Percentiles rank a stretch among this genome's conserved stretches.
phyloP scores from a whole-genome alignment of 2,113 vertebrate species.

The Centropristis striata region DNA sequence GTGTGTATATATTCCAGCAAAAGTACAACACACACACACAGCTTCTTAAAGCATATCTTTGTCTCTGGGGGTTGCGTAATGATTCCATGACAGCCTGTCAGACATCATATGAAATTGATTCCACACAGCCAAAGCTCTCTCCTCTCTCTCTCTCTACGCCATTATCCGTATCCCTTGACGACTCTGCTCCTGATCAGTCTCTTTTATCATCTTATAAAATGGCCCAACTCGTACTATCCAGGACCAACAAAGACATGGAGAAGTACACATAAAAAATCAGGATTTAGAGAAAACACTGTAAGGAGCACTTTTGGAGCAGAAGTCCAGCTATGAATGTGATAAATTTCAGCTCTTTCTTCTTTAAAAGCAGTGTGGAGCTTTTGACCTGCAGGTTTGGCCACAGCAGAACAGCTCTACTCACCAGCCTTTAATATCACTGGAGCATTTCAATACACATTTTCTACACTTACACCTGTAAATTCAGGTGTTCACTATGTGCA shows the following conservation, averaged over 20 bases:
- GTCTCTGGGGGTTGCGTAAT: constrained; percentile 71
- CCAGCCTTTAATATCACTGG: not conserved
- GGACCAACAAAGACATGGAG: constrained; percentile 3
- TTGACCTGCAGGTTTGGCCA: constrained; percentile 1
- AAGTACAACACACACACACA: constrained; percentile 26
- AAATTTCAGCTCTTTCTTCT: not conserved
- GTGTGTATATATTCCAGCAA: constrained; percentile 22
- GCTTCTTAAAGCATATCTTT: constrained; percentile 70
- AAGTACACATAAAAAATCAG: not conserved
- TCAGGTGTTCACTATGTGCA: not conserved
- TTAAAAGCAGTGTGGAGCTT: not conserved
- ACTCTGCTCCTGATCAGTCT: constrained; percentile 23
- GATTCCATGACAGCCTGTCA: constrained; percentile 71
- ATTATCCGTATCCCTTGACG: constrained; percentile 36
- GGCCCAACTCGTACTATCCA: not conserved
- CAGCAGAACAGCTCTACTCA: not conserved
- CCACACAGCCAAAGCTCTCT: constrained; percentile 54
- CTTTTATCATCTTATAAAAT: constrained; percentile 26
- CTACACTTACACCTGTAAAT: not conserved
- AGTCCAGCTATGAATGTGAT: not conserved
- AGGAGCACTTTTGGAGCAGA: not conserved
- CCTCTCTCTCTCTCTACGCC: constrained; percentile 9
- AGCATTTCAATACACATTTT: not conserved
- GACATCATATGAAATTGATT: constrained; percentile 76
- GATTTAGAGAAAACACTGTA: not conserved